Evolutionary conservation across 2,888 invertebrate species (phyloP), one percentile per base, ranked within the genome.

Genomic region (Drosophila sordidula): DNA sequence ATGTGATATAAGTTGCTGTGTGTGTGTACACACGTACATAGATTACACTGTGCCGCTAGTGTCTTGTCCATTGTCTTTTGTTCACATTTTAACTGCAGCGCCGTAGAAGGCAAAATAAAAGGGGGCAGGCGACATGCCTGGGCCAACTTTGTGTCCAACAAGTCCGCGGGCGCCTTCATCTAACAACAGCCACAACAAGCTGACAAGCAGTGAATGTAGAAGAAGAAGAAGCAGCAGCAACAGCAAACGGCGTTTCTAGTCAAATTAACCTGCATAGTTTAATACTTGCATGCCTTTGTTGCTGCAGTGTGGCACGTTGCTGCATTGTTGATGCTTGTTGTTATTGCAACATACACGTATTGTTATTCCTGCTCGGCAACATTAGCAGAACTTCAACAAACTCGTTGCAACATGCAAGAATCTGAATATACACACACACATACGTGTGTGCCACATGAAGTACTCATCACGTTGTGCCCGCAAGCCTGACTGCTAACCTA

Each of bases 241-340:
- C 44, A 42, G 57, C 72, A 75, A 78, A 70, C 59, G 69, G 61
- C 71, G 68, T 71, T 79, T 77, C 70, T 69, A 86, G 88, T 78
- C 80, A 78, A 86, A 86, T 86, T 86, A 86, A 88, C 82, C 80
- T 85, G 73, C 80, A 87, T 87, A 87, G 88, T 80, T 80, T 80
- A 78, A 82, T 82, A 70, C 58, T 70, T 67, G 68, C 68, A 72
- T 70, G 76, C 65, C 47, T 68, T 67, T 75, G 70, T 70, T 77
- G 68, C 49, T 65, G 50, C 39, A 22, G 25, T 41, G 12, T 70
- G 41, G 14, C 42, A 63, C 54, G 56, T 55, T 46, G 47, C 36
- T 50, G 55, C 54, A 70, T 68, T 68, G 75, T 71, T 59, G 56
- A 50, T 58, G 52, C 16, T 42, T 22, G 49, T 44, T 66, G 47